phyloP scores from a whole-genome alignment of 2,888 invertebrate genomes.

The Drosophila rellima region DNA sequence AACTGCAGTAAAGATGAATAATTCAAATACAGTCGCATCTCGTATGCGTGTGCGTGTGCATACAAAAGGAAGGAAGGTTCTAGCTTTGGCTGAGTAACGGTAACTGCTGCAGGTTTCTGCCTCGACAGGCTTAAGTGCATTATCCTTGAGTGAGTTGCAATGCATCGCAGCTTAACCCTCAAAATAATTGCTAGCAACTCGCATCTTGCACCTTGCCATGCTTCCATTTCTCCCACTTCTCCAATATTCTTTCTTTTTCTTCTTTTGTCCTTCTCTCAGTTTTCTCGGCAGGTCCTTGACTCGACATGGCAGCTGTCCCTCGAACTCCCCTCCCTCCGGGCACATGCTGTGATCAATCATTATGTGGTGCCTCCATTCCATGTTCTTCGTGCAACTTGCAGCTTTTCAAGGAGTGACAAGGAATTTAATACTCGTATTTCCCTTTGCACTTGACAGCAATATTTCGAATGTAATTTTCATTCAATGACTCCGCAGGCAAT shows the following conservation, averaged over 20 bases:
- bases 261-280: not conserved
- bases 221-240: not conserved
- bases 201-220: conserved; percentile 9
- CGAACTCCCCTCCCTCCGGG: not conserved
- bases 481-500: not conserved
- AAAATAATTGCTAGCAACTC: conserved; percentile 52
- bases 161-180: conserved; percentile 28
- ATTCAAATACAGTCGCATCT: conserved; percentile 59
- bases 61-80: conserved; percentile 18
- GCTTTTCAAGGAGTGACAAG: conserved; percentile 19
- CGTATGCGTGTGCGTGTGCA: conserved; percentile 37
- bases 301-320: not conserved
- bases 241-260: not conserved
- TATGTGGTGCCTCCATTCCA: conserved; percentile 15
- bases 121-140: conserved; percentile 54
- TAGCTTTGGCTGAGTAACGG: conserved; percentile 24
- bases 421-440: conserved; percentile 38
- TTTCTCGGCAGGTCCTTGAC: conserved; percentile 34
- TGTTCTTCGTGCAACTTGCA: conserved; percentile 11
- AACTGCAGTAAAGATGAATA: conserved; percentile 60
- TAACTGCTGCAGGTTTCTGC: conserved; percentile 21
- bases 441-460: conserved; percentile 16
- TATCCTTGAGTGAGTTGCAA: conserved; percentile 57
- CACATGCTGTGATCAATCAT: conserved; percentile 43
- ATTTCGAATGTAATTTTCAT: conserved; percentile 28